Evolutionary conservation across 2,888 invertebrate genomes (phyloP).

Genomic region (Diadegma fenestrale): DNA sequence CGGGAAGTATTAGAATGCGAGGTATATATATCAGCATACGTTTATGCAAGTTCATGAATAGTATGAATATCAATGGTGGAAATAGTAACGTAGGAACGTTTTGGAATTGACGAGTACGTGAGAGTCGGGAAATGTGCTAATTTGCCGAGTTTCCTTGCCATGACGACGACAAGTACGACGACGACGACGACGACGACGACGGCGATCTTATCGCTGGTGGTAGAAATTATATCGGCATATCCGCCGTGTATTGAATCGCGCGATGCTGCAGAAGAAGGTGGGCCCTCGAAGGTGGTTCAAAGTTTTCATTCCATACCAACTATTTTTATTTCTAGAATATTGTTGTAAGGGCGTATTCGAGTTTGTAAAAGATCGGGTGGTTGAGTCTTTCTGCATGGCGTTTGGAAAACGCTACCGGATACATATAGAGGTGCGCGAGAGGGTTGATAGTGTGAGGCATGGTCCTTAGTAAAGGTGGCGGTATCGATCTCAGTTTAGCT

Average conservation of each 20-base stretch:
- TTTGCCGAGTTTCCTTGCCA: conserved; percentile 37
- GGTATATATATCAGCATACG: not conserved
- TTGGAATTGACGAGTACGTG: conserved; percentile 25
- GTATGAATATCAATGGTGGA: conserved; percentile 22
- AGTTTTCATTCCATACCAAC: conserved; percentile 1
- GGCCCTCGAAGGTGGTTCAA: not conserved
- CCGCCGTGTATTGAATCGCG: conserved; percentile 45
- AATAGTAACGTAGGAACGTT: not conserved
- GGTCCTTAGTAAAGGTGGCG: conserved; percentile 40
- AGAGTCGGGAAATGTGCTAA: conserved; percentile 37
- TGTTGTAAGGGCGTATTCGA: conserved; percentile 3
- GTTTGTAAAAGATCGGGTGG: not conserved
- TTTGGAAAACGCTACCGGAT: conserved; percentile 1
- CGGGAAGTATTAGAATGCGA: not conserved
- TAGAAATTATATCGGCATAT: conserved; percentile 42
- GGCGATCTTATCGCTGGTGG: conserved; percentile 22
- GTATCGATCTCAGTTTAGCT: conserved; percentile 59
- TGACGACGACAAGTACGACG: conserved; percentile 6
- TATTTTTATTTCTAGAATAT: conserved; percentile 18
- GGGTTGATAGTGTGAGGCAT: conserved; percentile 1
- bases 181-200: conserved; percentile 36
- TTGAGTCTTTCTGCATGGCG: not conserved
- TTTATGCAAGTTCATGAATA: conserved; percentile 29
- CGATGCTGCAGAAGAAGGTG: not conserved
- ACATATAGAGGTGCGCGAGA: not conserved